Evolutionary conservation across 1,140 invertebrate species (phyloP), one percentile per base, ranked within the genome.

Genomic region (Zaprionus capensis): DNA sequence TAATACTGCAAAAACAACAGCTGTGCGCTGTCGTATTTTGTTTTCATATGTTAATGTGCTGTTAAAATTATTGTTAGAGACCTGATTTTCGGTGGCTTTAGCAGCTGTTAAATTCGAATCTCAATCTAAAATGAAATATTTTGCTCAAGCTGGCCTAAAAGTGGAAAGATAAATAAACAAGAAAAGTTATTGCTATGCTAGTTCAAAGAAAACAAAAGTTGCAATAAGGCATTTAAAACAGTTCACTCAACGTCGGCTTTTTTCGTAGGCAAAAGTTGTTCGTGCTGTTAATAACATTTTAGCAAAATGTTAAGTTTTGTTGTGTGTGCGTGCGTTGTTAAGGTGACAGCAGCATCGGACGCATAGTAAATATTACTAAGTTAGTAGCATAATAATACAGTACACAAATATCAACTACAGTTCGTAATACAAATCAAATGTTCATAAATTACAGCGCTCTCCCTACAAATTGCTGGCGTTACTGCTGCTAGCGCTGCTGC

Each of bases 391-490:
- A 46, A 67, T 36, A 57, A 7, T 56, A 66, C 14, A 65, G 24
- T 24, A 12, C 46, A 24, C 20, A 64, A 49, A 55, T 64, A 55
- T 9, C 41, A 74, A 77, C 46, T 71, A 59, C 62, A 67, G 59
- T 55, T 71, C 67, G 61, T 72, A 49, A 79, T 82, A 80, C 61
- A 80, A 73, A 78, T 75, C 53, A 88, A 79, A 80, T 67, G 62
- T 55, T 44, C 57, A 63, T 80, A 76, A 69, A 70, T 87, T 86
- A 78, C 81, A 87, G 83, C 83, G 78, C 74, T 87, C 65, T 65
- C 81, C 73, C 70, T 87, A 80, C 83, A 87, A 82, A 75, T 87
- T 75, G 82, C 78, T 82, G 82, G 81, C 81, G 68, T 81, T 74
- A 71, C 68, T 81, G 67, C 79, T 80, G 71, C 78, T 75, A 82